Percentiles rank a stretch among this genome's conserved stretches.
These are phyloP conservation scores for Mesorhabditis sp. DNA, from an alignment of 2,888 invertebrate species.

Conservation along the genomic window DNA sequence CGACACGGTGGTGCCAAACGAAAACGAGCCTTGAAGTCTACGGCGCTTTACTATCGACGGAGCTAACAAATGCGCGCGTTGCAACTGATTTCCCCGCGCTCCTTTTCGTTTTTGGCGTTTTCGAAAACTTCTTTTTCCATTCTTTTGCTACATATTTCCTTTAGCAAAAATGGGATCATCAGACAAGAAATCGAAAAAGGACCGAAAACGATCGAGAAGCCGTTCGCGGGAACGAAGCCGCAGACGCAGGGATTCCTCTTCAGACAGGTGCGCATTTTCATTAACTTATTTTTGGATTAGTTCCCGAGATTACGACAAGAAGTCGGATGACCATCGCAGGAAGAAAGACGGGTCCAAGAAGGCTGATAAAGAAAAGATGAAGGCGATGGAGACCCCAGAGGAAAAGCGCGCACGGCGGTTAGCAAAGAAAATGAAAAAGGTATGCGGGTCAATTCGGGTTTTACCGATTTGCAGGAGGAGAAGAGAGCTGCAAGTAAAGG, in stretches of 20 bases:
- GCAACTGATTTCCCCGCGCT: too few species aligned
- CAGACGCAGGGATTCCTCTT: not conserved
- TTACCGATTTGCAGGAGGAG: not conserved
- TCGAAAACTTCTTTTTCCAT: too few species aligned
- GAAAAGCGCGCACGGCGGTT: conserved; percentile 82
- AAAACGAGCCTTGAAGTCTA: too few species aligned
- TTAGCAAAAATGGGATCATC: not conserved
- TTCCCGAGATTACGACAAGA: conserved; percentile 9
- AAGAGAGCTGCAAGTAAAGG: conserved; percentile 4
- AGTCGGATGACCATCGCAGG: conserved; percentile 17
- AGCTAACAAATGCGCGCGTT: too few species aligned
- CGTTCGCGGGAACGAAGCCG: not conserved
- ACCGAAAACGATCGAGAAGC: conserved; percentile 7
- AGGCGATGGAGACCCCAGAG: conserved; percentile 88
- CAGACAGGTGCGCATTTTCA: too few species aligned
- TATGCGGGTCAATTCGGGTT: conserved; percentile 8
- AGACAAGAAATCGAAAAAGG: conserved; percentile 12
- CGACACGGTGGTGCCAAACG: too few species aligned
- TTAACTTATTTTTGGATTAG: too few species aligned
- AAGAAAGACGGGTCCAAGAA: conserved; percentile 34
- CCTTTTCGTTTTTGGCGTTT: too few species aligned
- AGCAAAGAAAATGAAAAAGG: conserved; percentile 70
- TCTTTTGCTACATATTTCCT: too few species aligned
- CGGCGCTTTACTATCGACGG: too few species aligned
- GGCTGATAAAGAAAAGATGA: conserved; percentile 63